Base-by-base conservation (phyloP, 2,797 vertebrate genomes). In the Ficedula albicollis region DNA sequence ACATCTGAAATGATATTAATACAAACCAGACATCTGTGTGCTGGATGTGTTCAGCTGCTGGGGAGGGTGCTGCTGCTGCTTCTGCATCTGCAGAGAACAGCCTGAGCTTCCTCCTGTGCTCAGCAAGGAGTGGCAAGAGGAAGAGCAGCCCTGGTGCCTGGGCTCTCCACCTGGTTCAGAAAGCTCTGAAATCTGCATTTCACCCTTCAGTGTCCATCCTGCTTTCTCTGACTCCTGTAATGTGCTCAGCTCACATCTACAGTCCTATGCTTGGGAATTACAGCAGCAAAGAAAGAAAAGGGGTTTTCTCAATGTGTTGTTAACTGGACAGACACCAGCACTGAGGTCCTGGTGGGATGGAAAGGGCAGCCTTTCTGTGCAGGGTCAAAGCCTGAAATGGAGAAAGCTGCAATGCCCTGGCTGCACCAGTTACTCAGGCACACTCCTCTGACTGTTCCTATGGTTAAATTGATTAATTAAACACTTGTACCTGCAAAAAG, bases 1-100 rank as follows among this genome's bases (percentile, higher is more conserved):
- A 93, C 78, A 36, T 86, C 72, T 92, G 81, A 96, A 96, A 94
- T 91, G 60, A 84, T 78, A 91, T 80, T 84, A 95, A 91, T 83
- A 82, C 58, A 91, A 86, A 74, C 38, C 69, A 95, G 77, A 84
- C 80, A 96, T 80, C 59, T 93, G 83, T 48, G 32, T 70, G 64
- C 49, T 93, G 32, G n/a, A 58, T 77, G 76, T 91, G 81, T 63
- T 89, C 94, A 95, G 73, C 76, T 96, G 92, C 56, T 87, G 72
- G 73, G 17, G 14, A 89, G 46, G 8, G 30, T 60, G 58, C 68
- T 81, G 68, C 77, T 93, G 68, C 72, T 93, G 51, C 88, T n/a
- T n/a, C n/a, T 90, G 62, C 69, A 81, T n/a, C 82, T 93, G 73
- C 79, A 88, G 89, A 48, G 77, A 87, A 2, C 63, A 91, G 68